phyloP scores from a whole-genome alignment of 1,140 invertebrate genomes.

The Mycetomoellerius zeteki region DNA sequence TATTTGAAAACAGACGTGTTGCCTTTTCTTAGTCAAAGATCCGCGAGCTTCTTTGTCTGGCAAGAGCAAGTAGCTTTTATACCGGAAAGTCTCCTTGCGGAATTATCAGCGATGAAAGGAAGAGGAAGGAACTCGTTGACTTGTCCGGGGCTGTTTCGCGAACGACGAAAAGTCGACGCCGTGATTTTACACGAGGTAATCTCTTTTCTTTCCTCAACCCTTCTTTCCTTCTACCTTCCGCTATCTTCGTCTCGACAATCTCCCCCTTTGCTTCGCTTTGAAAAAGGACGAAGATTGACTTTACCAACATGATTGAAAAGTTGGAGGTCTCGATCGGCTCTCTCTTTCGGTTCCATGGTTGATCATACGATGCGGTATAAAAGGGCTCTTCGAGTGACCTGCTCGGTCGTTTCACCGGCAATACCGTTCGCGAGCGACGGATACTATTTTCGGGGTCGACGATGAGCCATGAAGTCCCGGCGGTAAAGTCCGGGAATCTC shows the following conservation, averaged over 20 bases:
- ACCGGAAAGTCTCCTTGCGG: background rate
- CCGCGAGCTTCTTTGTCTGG: conserved; percentile 63
- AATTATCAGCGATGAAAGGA: conserved; percentile 70
- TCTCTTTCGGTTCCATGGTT: conserved; percentile 41
- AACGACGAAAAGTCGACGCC: conserved; percentile 70
- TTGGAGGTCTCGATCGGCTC: conserved; percentile 66
- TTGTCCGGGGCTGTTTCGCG: conserved; percentile 60
- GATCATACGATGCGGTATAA: conserved; percentile 67
- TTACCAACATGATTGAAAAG: conserved; percentile 41
- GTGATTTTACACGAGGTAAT: conserved; percentile 73
- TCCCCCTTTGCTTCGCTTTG: background rate
- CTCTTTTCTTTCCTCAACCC: conserved; percentile 58
- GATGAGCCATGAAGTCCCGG: conserved; percentile 62
- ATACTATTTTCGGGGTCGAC: conserved; percentile 49
- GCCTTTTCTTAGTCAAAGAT: conserved; percentile 46
- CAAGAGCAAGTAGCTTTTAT: conserved; percentile 56
- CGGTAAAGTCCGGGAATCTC: conserved; percentile 51
- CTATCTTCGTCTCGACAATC: background rate
- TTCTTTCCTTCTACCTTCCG: background rate
- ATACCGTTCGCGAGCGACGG: conserved; percentile 62
- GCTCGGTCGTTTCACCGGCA: conserved; percentile 71
- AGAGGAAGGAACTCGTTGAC: conserved; percentile 71
- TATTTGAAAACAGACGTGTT: conserved; percentile 52
- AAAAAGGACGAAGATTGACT: conserved; percentile 68
- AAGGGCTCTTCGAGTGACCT: conserved; percentile 70